A percentile compares a stretch with the other conserved stretches of the same genome.
These are phyloP conservation scores for Stenichneumon culpator DNA, from an alignment of 2,888 invertebrate species.

Conservation along the genomic window DNA sequence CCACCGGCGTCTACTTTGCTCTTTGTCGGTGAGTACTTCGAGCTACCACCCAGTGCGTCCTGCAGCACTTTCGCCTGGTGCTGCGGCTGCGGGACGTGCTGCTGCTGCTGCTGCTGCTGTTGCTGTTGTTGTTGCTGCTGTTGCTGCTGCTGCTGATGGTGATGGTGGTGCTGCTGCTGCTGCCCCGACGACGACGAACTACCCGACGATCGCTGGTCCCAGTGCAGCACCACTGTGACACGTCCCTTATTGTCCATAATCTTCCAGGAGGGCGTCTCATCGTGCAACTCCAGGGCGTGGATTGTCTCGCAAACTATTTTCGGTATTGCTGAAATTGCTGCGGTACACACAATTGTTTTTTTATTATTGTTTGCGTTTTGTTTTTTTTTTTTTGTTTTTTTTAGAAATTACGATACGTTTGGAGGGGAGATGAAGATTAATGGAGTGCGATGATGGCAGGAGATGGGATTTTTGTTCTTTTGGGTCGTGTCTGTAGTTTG, in stretches of 20 bases:
- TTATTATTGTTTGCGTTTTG: neutral
- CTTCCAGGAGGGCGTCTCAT: slow-evolving; percentile 99
- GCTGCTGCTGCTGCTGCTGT: slow-evolving; percentile 77
- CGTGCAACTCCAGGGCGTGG: slow-evolving; percentile 97
- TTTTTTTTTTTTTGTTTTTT: neutral
- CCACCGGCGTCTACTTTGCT: slow-evolving; percentile 85
- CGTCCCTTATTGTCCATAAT: slow-evolving; percentile 99
- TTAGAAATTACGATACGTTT: neutral
- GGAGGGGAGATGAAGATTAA: neutral
- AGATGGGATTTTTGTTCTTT: too few species aligned
- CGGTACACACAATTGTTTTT: neutral
- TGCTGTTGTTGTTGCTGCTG: slow-evolving; percentile 75
- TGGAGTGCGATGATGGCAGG: too few species aligned
- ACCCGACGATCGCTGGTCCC: slow-evolving; percentile 94
- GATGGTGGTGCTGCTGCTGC: slow-evolving; percentile 77
- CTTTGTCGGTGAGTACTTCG: slow-evolving; percentile 87
- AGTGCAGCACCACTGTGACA: slow-evolving; percentile 98
- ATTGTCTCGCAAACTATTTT: slow-evolving; percentile 99
- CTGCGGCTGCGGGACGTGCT: slow-evolving; percentile 53
- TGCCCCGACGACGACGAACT: slow-evolving; percentile 81
- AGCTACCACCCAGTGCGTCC: slow-evolving; percentile 79
- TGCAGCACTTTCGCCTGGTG: slow-evolving; percentile 85
- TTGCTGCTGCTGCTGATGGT: slow-evolving; percentile 79
- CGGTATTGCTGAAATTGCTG: slow-evolving; percentile 98
- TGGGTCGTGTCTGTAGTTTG: too few species aligned